phyloP scores from a whole-genome alignment of 2,797 vertebrate species.

The Ctenochaetus hawaiiensis region DNA sequence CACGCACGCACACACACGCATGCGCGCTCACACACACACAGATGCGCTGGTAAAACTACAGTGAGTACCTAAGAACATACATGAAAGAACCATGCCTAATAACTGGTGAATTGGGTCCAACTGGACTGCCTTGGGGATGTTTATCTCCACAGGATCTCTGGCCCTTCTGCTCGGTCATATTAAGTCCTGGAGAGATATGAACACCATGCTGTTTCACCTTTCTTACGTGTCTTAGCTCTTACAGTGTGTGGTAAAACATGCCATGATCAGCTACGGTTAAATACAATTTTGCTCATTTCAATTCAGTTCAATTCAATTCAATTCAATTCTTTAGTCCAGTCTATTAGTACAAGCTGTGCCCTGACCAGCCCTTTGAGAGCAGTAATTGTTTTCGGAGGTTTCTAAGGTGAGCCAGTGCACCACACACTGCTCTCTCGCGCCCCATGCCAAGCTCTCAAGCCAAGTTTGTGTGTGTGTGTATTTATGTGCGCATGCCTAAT shows the following conservation, averaged over 20 bases:
- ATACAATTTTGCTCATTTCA: conserved; percentile 17
- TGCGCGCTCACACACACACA: conserved; percentile 32
- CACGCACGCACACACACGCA: neutral
- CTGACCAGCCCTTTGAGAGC: conserved; percentile 78
- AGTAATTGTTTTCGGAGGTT: conserved; percentile 84
- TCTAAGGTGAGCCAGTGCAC: conserved; percentile 82
- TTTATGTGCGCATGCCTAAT: conserved; percentile 73
- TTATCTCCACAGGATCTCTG: conserved; percentile 53
- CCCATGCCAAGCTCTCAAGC: conserved; percentile 82
- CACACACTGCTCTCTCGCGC: conserved; percentile 77
- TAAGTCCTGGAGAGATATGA: conserved; percentile 68
- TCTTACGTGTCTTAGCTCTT: conserved; percentile 45
- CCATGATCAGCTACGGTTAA: conserved; percentile 31
- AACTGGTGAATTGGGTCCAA: conserved; percentile 60
- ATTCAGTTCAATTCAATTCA: conserved; percentile 20
- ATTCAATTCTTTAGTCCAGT: conserved; percentile 58
- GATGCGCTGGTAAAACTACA: conserved; percentile 51
- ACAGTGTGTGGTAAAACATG: conserved; percentile 40
- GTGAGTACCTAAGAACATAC: conserved; percentile 53
- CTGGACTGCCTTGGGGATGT: conserved; percentile 46
- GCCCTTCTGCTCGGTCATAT: conserved; percentile 60
- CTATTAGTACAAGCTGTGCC: conserved; percentile 76
- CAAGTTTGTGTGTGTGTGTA: conserved; percentile 65
- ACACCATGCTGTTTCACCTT: conserved; percentile 43
- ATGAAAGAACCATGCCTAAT: conserved; percentile 65